These are phyloP conservation scores for Petrophora chlorosata DNA, from an alignment of 2,888 invertebrate species.

Conservation along the genomic window DNA sequence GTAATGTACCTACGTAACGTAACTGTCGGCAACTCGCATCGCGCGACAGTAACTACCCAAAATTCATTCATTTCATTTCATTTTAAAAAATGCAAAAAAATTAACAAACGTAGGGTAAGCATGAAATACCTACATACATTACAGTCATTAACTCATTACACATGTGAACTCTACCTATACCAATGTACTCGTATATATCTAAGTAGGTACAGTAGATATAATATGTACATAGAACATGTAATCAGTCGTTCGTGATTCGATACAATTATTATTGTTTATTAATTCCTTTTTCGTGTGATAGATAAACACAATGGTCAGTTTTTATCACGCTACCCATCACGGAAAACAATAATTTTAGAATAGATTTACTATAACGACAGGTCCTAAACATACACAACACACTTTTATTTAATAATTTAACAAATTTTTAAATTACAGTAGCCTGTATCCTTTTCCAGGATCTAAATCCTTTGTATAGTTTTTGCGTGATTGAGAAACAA, in stretches of 20 bases:
- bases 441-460: too few species aligned
- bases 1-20: too few species aligned
- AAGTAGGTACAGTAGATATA: background rate
- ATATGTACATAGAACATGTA: conserved; percentile 5
- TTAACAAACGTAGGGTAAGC: too few species aligned
- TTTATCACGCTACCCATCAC: conserved; percentile 35
- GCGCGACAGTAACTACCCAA: too few species aligned
- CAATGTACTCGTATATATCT: background rate
- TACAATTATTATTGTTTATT: conserved; percentile 40
- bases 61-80: too few species aligned
- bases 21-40: too few species aligned
- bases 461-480: too few species aligned
- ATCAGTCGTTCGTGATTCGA: conserved; percentile 30
- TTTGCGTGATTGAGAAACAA: too few species aligned
- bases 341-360: conserved; percentile 19
- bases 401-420: conserved; percentile 1
- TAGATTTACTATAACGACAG: background rate
- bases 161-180: too few species aligned
- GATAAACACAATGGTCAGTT: conserved; percentile 28
- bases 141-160: too few species aligned
- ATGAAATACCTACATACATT: too few species aligned
- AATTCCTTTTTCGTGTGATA: conserved; percentile 28
- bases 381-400: background rate
- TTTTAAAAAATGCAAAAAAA: too few species aligned
- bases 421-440: background rate